Evolutionary conservation across 2,113 vertebrate species (phyloP).

Genomic region (Grallaria varia): DNA sequence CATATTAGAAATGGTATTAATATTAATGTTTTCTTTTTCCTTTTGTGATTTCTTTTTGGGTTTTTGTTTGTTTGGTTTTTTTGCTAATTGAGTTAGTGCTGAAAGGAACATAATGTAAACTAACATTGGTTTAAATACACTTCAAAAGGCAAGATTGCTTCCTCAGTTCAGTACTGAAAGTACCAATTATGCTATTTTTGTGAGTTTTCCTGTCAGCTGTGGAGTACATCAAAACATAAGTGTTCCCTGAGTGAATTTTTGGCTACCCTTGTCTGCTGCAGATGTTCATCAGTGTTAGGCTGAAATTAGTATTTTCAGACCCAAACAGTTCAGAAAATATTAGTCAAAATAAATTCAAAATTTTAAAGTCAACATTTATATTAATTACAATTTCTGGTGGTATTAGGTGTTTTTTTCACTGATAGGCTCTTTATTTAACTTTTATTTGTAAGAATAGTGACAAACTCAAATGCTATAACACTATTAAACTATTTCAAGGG

Average conservation of each 20-base stretch:
- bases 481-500: neutral
- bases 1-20: neutral
- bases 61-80: neutral
- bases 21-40: neutral
- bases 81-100: neutral
- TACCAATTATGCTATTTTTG: neutral
- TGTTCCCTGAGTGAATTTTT: neutral
- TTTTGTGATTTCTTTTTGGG: too few relatives aligned
- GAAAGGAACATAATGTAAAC: neutral
- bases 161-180: slow-evolving; percentile 1
- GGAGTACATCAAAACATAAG: neutral
- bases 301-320: neutral
- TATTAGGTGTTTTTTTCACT: neutral
- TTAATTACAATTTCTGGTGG: neutral
- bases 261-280: neutral
- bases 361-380: neutral
- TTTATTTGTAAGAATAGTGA: neutral
- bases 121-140: neutral
- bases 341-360: neutral
- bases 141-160: neutral
- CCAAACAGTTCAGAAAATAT: neutral
- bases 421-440: neutral
- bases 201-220: neutral
- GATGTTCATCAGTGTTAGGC: neutral
- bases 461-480: neutral